Percentiles rank a stretch among this genome's conserved stretches.
These are phyloP conservation scores for Anthopleura xanthogrammica DNA, from an alignment of 92 coral and sea anemone genomes.

Conservation along the genomic window DNA sequence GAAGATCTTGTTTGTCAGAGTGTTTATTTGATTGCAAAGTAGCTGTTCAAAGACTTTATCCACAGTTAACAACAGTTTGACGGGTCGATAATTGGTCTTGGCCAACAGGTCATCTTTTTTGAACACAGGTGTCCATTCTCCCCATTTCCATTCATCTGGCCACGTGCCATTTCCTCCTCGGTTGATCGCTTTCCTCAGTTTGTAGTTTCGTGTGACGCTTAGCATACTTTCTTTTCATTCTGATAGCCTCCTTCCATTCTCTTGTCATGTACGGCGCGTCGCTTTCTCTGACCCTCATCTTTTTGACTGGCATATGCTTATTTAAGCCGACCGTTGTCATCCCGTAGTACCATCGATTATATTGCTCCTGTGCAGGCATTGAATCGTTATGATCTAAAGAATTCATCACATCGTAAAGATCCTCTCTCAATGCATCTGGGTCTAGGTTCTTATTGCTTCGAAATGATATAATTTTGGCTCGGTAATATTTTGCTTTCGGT, in stretches of 20 bases:
- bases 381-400: neutral
- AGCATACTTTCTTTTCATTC: slow-evolving; percentile 31
- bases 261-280: slow-evolving; percentile 28
- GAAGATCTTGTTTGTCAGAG: slow-evolving; percentile 5
- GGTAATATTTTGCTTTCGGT: neutral
- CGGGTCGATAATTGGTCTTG: slow-evolving; percentile 29
- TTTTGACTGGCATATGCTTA: slow-evolving; percentile 32
- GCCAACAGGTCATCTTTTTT: slow-evolving; percentile 25
- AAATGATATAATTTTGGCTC: neutral
- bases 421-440: neutral
- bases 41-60: neutral
- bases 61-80: slow-evolving; percentile 15
- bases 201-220: neutral
- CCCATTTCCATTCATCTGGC: slow-evolving; percentile 38
- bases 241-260: slow-evolving; percentile 41
- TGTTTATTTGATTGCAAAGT: neutral
- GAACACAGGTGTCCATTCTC: neutral
- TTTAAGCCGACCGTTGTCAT: slow-evolving; percentile 3
- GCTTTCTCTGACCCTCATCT: slow-evolving; percentile 38
- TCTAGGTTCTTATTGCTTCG: neutral
- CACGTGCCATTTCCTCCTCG: slow-evolving; percentile 8
- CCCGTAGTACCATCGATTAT: neutral
- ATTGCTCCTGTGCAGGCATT: neutral
- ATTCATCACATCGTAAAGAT: neutral
- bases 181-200: neutral